Base-by-base conservation (phyloP, 2,888 invertebrate species). In the Parnassius apollo region DNA sequence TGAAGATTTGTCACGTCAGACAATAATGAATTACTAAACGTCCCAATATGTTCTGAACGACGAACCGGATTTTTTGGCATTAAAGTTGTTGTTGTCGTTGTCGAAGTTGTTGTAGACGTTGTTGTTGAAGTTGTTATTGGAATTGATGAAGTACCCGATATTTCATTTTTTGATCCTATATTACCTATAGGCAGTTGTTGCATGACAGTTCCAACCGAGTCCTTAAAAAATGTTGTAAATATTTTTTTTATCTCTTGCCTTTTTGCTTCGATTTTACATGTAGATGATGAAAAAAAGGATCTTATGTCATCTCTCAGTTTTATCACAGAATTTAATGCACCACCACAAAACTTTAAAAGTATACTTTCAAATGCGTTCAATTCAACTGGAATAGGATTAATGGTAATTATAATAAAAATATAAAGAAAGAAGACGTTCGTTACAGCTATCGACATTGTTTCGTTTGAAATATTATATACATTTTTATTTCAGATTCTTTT, bases 1-100 rank as follows among this genome's bases (percentile, higher is more conserved):
- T 77, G 70, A 8, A 61, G 25, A 11, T 46, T 22, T 7, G 78
- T 71, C 42, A 72, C 45, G 57, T 73, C 61, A 13, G 51, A 35
- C 2, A 11, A 9, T 25, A 55, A 44, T 22, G 18, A 55, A 2
- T 13, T 45, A 1, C 44, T 45, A 18, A 55, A 55, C 44, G 46
- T 46, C 44, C 13, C 49, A 49, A 13, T 13, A 13, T 12, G 7
- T 49, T 13, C 49, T 13, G 49, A 49, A 18, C 49, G 49, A 9
- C 49, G 49, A 3, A 49, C 49, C 13, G 2, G 49, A 8, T 49
- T 49, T n/a, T 49, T 49, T 9, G 49, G 49, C 9, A 13, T 12
- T 9, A 8, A 9, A 13, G 49, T 49, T 13, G 48, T 18, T 25
- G 25, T 25, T 25, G 25, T 25, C 7, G 3, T 25, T 25, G 2